A percentile compares a stretch with the other conserved stretches of the same genome.
phyloP scores from a whole-genome alignment of 2,797 vertebrate genomes.

The Neostethus bicornis region DNA sequence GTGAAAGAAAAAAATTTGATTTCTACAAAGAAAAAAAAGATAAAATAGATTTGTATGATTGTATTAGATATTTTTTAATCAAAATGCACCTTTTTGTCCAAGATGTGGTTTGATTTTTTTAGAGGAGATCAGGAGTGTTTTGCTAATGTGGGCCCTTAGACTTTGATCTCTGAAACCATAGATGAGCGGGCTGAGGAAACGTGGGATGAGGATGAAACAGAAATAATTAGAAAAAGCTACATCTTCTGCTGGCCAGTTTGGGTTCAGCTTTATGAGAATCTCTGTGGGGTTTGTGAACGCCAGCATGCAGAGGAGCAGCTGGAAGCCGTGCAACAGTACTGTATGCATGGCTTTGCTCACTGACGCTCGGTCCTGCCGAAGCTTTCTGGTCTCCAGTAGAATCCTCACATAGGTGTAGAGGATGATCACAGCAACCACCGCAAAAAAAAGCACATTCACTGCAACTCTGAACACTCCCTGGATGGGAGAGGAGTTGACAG shows the following conservation, averaged over 20 bases:
- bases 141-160: conserved; percentile 58
- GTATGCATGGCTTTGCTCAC: conserved; percentile 79
- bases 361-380: conserved; percentile 70
- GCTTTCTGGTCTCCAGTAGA: conserved; percentile 72
- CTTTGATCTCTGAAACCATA: conserved; percentile 77
- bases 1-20: too few species aligned
- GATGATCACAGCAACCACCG: conserved; percentile 70
- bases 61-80: too few species aligned
- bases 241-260: conserved; percentile 56
- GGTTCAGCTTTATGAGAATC: conserved; percentile 32
- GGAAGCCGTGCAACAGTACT: conserved; percentile 79
- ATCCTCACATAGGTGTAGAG: conserved; percentile 81
- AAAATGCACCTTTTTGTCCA: too few species aligned
- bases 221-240: conserved; percentile 73
- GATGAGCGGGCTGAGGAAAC: conserved; percentile 79
- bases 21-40: too few species aligned
- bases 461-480: conserved; percentile 63
- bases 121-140: conserved; percentile 46
- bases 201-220: conserved; percentile 74
- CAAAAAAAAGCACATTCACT: conserved; percentile 66
- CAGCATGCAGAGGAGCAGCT: conserved; percentile 77
- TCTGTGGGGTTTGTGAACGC: conserved; percentile 74
- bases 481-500: conserved; percentile 57
- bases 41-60: too few species aligned
- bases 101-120: neutral